Evolutionary conservation across 2,797 vertebrate species (phyloP), one percentile per base, ranked within the genome.

Genomic region (Muscicapa comitata): DNA sequence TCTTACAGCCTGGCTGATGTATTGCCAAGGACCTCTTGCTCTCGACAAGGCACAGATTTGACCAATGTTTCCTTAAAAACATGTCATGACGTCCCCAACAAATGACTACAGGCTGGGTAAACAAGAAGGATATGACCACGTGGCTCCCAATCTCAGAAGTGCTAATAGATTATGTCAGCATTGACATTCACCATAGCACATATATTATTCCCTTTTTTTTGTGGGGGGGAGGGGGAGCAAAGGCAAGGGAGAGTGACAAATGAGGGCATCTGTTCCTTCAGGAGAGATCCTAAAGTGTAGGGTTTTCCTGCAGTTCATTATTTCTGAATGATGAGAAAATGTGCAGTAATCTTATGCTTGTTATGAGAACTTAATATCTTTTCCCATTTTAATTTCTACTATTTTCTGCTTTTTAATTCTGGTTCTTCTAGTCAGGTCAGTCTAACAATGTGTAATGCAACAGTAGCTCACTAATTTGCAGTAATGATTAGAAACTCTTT

Each of bases 381-480:
- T 90, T 88, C 67, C 50, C 37, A n/a, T 84, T 90, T 91, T 62
- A 62, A 85, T 94, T 88, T 90, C 66, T 81, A 48, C 58, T 63
- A 58, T 96, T 94, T 95, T 81, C 78, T 91, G 51, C 79, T 90
- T 28, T 88, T 82, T 93, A 89, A 70, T 93, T 92, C 63, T 86
- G 17, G 63, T 88, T 33, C 59, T 88, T 17, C 57, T 78, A 68
- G 48, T 93, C 67, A 93, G 78, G 74, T 84, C 75, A 57, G 35
- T 67, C 63, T 91, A 93, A 96, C 68, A 91, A 88, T 42, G 51
- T 58, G 83, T 91, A 93, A 96, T 83, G 86, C 90, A 94, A 81
- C 70, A 68, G 84, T 76, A 94, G 84, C 72, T 95, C 59, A 18
- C 95, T 96, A 94, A 96, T 95, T 92, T 94, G 79, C 71, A 66